These are phyloP conservation scores for Dolichopus griseipennis DNA, from an alignment of 2,888 invertebrate species.

Conservation along the genomic window DNA sequence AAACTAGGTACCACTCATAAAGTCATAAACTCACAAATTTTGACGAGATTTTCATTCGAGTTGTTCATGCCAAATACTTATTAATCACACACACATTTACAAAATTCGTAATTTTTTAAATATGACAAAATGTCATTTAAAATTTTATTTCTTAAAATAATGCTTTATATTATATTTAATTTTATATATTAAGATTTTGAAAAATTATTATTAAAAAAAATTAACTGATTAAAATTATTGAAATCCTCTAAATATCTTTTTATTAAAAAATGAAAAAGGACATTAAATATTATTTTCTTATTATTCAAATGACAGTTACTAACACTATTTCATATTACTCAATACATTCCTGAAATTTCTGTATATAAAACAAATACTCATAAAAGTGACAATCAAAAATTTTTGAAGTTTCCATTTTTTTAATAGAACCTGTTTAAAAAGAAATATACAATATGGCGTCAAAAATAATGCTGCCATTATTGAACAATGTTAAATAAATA, in stretches of 20 bases:
- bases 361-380: too few species aligned
- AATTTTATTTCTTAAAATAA: neutral
- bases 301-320: neutral
- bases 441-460: too few species aligned
- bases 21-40: neutral
- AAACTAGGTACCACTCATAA: conserved; percentile 1
- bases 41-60: neutral
- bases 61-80: neutral
- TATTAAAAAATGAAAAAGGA: neutral
- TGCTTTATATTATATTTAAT: neutral
- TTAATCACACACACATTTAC: neutral
- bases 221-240: too few species aligned
- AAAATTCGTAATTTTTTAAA: neutral
- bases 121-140: neutral
- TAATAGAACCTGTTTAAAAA: too few species aligned
- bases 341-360: neutral
- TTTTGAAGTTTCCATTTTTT: too few species aligned
- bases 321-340: neutral
- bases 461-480: too few species aligned
- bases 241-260: too few species aligned
- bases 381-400: too few species aligned
- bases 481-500: too few species aligned
- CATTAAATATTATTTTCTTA: neutral
- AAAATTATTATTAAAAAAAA: too few species aligned
- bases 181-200: too few species aligned